Percentiles rank a stretch among this genome's conserved stretches.
Evolutionary conservation across 2,113 vertebrate genomes (phyloP).

Genomic region (Phodopus roborovskii): DNA sequence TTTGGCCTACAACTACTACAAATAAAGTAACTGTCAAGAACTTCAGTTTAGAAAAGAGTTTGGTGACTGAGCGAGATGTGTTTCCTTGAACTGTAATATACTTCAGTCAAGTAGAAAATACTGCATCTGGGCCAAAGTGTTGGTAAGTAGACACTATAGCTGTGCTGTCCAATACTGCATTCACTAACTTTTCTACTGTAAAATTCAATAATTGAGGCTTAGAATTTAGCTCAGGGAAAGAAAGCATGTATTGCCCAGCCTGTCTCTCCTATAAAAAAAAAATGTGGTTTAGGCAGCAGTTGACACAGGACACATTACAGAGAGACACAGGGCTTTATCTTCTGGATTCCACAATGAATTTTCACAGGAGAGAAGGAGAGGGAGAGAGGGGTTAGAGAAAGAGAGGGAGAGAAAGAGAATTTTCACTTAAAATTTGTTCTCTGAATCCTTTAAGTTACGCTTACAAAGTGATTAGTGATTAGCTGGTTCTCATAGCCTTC

Average conservation of each 20-base stretch:
- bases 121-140: not conserved
- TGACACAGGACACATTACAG: not conserved
- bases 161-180: not conserved
- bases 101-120: not conserved
- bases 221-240: not conserved
- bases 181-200: not conserved
- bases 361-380: not conserved
- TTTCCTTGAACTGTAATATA: not conserved
- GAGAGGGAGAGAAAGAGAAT: too few species aligned
- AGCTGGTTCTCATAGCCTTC: not conserved
- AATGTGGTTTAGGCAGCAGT: not conserved
- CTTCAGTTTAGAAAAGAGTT: not conserved
- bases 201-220: not conserved
- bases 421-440: not conserved
- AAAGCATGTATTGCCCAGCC: not conserved
- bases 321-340: not conserved
- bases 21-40: not conserved
- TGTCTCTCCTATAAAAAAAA: not conserved
- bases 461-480: not conserved
- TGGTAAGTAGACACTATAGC: not conserved
- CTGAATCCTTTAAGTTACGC: not conserved
- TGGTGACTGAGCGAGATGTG: not conserved
- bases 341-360: not conserved
- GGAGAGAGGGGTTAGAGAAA: not conserved
- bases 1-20: not conserved